Evolutionary conservation across 2,888 invertebrate genomes (phyloP).

Genomic region (Volucella inflata): DNA sequence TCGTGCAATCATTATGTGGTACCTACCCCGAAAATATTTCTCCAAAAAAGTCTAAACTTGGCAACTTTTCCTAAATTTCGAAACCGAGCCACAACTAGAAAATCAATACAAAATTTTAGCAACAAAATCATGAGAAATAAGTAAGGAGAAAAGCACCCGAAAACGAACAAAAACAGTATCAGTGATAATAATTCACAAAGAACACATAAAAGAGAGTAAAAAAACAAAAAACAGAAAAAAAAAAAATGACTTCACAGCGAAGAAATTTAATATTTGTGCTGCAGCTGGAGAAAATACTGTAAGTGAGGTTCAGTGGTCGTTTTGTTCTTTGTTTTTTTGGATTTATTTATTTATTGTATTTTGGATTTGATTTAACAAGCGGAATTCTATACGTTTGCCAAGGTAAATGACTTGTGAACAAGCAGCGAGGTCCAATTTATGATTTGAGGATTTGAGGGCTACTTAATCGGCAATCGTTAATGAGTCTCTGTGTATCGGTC

Average conservation of each 20-base stretch:
- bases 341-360: slow-evolving; percentile 17
- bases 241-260: slow-evolving; percentile 69
- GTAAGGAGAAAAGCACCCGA: slow-evolving; percentile 7
- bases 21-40: too few relatives aligned
- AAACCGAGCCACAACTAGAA: slow-evolving; percentile 1
- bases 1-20: background rate
- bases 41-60: too few relatives aligned
- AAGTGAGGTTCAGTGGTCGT: slow-evolving; percentile 49
- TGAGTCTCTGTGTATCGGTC: slow-evolving; percentile 11
- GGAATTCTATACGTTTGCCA: slow-evolving; percentile 44
- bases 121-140: slow-evolving; percentile 11
- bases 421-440: slow-evolving; percentile 8
- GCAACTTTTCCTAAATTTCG: too few relatives aligned
- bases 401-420: slow-evolving; percentile 67
- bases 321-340: slow-evolving; percentile 19
- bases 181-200: slow-evolving; percentile 74
- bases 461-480: slow-evolving; percentile 15
- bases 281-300: slow-evolving; percentile 59
- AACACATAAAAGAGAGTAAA: slow-evolving; percentile 15
- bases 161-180: slow-evolving; percentile 41
- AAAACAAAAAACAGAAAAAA: slow-evolving; percentile 26
- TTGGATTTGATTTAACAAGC: slow-evolving; percentile 34
- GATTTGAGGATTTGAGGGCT: slow-evolving; percentile 43
- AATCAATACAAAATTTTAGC: slow-evolving; percentile 53
- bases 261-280: slow-evolving; percentile 70